phyloP scores from a whole-genome alignment of 2,797 vertebrate species.

The Loris lydekkerianus region DNA sequence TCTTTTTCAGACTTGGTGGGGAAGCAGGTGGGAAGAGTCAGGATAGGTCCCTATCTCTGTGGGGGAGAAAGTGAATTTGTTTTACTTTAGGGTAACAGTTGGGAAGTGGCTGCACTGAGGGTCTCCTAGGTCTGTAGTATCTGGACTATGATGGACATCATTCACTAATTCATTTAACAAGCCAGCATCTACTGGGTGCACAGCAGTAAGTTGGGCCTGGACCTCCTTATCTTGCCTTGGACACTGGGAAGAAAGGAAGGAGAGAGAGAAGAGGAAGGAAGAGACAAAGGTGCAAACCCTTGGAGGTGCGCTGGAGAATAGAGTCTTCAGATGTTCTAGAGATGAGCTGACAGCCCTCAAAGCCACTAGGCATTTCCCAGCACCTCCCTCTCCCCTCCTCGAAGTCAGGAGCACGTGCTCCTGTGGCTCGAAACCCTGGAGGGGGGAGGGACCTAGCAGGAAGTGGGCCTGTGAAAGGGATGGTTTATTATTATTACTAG shows the following conservation, averaged over 20 bases:
- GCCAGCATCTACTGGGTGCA: not conserved
- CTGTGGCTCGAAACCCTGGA: not conserved
- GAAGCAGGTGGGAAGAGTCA: not conserved
- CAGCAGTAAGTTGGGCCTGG: not conserved
- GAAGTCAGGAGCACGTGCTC: not conserved
- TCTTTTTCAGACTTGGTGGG: constrained; percentile 12
- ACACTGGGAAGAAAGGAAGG: not conserved
- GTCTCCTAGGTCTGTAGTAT: not conserved
- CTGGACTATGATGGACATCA: not conserved
- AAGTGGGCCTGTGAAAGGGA: not conserved
- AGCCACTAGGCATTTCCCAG: not conserved
- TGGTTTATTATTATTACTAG: not conserved
- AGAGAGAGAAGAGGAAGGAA: not conserved
- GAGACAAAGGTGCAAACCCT: not conserved
- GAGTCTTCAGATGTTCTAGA: not conserved
- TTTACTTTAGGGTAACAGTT: not conserved
- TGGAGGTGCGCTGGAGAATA: not conserved
- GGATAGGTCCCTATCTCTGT: not conserved
- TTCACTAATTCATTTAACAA: constrained; percentile 20
- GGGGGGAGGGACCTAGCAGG: not conserved
- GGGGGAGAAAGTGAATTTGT: not conserved
- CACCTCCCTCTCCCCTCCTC: not conserved
- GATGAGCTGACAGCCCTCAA: not conserved
- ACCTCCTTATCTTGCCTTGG: not conserved
- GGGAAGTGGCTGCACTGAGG: not conserved